Evolutionary conservation across 2,797 vertebrate genomes (phyloP).

Genomic region (Cottoperca gobio): DNA sequence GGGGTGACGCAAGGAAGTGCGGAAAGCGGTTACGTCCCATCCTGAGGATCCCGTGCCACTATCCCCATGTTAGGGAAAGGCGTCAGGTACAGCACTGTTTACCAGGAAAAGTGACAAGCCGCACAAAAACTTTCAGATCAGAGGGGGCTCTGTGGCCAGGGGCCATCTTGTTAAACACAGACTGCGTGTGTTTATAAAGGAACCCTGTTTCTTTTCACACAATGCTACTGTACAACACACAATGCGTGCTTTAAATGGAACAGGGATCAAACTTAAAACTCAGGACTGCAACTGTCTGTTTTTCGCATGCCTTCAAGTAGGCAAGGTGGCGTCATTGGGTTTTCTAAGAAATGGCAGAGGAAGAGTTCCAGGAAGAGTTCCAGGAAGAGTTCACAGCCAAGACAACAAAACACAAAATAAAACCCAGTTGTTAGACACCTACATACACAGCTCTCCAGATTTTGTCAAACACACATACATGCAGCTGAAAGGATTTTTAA

Average conservation of each 20-base stretch:
- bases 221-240: constrained; percentile 44
- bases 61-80: constrained; percentile 82
- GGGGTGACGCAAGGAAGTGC: constrained; percentile 88
- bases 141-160: constrained; percentile 59
- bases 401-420: constrained; percentile 62
- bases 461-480: constrained; percentile 1
- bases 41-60: constrained; percentile 86
- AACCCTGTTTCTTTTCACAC: constrained; percentile 56
- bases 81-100: constrained; percentile 81
- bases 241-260: constrained; percentile 48
- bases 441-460: no score
- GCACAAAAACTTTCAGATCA: constrained; percentile 68
- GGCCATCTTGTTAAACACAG: constrained; percentile 73
- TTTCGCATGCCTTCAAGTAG: constrained; percentile 40
- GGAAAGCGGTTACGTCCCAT: constrained; percentile 88
- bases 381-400: constrained; percentile 58
- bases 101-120: constrained; percentile 82
- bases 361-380: no score
- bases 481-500: constrained; percentile 21
- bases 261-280: constrained; percentile 34
- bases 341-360: constrained; percentile 64
- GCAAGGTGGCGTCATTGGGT: constrained; percentile 47
- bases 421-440: constrained; percentile 20
- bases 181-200: constrained; percentile 62
- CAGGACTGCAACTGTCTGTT: constrained; percentile 8